Conservation (phyloP, 2,797 vertebrate genomes). For the Xiphophorus birchmanni region DNA sequence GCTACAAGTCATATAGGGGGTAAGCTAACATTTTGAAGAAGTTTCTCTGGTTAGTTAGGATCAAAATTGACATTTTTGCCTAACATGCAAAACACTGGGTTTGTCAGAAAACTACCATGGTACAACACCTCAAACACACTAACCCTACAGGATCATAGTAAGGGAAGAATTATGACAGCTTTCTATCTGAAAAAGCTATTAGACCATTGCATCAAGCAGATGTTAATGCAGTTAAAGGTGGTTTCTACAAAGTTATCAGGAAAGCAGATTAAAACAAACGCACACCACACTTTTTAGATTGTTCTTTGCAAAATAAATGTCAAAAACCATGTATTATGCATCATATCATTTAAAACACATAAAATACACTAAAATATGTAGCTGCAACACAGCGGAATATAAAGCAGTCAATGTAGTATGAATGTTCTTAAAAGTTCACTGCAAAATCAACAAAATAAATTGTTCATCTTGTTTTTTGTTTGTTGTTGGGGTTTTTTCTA, state of each 20-base stretch:
- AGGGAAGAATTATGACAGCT: neutral
- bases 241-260: neutral
- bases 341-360: neutral
- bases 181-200: neutral
- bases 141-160: neutral
- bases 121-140: neutral
- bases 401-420: neutral
- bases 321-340: neutral
- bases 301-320: neutral
- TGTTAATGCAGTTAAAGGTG: neutral
- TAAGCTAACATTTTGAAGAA: neutral
- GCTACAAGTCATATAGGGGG: neutral
- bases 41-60: neutral
- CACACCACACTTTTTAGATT: neutral
- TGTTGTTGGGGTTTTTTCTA: slow-evolving; percentile 10
- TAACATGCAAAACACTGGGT: neutral
- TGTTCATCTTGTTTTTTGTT: slow-evolving; percentile 16
- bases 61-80: neutral
- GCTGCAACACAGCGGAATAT: neutral
- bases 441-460: neutral
- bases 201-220: neutral
- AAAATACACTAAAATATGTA: neutral
- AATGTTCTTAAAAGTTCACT: neutral
- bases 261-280: neutral
- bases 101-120: neutral